Base-by-base conservation (phyloP, 2,113 vertebrate species). In the Uria lomvia region DNA sequence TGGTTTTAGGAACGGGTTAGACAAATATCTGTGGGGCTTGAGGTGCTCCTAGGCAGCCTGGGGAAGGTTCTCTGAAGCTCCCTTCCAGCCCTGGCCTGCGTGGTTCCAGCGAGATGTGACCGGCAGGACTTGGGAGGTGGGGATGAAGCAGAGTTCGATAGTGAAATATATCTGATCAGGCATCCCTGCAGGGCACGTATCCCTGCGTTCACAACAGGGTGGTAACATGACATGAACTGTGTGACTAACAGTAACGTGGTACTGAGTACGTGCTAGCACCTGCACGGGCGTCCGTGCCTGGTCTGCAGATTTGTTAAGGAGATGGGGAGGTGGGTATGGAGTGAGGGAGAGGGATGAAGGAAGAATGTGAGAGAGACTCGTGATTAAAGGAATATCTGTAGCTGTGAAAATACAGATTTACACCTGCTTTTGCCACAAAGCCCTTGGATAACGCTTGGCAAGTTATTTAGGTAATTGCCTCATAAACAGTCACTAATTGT, bases 391-490 rank as follows among this genome's bases (percentile, higher is more conserved):
- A 76, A 58, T 70, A 73, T 22, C 22, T 70, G 16, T 86, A 76
- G 49, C 58, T 58, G 5, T 40, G 66, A 82, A 94, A 73, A 43
- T 50, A 60, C 5, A n/a, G 74, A 76, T 84, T 95, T 85, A 58
- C 6, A 45, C n/a, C 13, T 88, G 49, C 2, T 79, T 92, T 88
- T 90, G 45, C 66, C 71, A 42, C 63, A 68, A 70, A 87, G 65
- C 22, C 17, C 29, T 32, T 68, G 23, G n/a, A 68, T 75, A 60
- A 52, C 3, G 3, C 17, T 9, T 77, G 40, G 24, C 27, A 72
- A 60, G 24, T 65, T 87, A 45, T 85, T 96, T 94, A 78, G 83
- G 60, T 87, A 94, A 79, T 91, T 87, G 43, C 68, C 40, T 94
- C 66, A 83, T 82, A 82, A 95, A 79, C 58, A 92, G 70, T 71